Evolutionary conservation across 2,797 vertebrate genomes (phyloP), one percentile per base, ranked within the genome.

Genomic region (Hypotaenidia philippensis): DNA sequence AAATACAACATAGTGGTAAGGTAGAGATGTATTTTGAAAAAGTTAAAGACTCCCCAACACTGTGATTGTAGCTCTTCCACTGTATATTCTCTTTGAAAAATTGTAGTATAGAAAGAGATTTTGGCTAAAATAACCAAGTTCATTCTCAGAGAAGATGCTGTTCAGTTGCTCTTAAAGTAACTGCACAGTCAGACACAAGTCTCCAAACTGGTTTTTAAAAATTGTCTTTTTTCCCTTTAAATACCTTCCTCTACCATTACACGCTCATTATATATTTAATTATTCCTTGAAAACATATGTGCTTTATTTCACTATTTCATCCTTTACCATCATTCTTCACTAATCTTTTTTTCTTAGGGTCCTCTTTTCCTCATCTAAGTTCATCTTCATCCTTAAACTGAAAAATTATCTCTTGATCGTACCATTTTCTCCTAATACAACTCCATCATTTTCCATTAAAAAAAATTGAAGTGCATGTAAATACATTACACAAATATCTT

Each of bases 341-440:
- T 83, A 41, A 79, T 56, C 44, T 87, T 76, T 76, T 93, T 93
- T 93, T 77, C 63, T 91, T 10, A 0, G 63, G 31, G 74, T 79
- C 52, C 10, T 93, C 36, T 91, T 89, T 77, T 59, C 56, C 25
- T 82, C 55, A 17, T 79, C 6, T 29, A 74, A 92, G 19, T 88
- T 92, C 56, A 72, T 87, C 83, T 90, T 89, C 68, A 91, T 92
- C 52, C 55, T 96, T 89, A 77, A 82, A 29, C 36, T 80, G 53
- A 64, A 41, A 84, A 89, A 90, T 66, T 13, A 31, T 64, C 63
- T 92, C 70, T 88, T 84, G 85, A 72, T 93, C 6, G 2, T 81
- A 18, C 38, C 12, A 7, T 83, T 95, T 95, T 93, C 57, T 75
- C 21, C 57, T 59, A 18, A 74, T 80, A 77, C 26, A 77, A 66